A percentile compares a stretch with the other conserved stretches of the same genome.
These are phyloP conservation scores for Drosophila jambulina DNA, from an alignment of 1,140 invertebrate genomes.

Conservation along the genomic window DNA sequence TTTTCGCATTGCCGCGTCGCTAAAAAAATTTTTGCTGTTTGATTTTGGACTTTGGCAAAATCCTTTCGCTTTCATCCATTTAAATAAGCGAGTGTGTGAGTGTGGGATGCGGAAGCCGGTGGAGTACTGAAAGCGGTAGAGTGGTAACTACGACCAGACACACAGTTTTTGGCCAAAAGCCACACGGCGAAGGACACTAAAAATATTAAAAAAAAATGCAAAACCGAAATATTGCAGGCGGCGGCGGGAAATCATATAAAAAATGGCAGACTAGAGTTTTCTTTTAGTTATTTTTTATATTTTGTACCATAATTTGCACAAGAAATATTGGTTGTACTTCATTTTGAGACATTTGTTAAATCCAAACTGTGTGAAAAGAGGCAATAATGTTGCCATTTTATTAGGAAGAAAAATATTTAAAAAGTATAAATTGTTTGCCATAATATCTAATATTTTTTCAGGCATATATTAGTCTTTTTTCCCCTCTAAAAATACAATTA, in stretches of 20 bases:
- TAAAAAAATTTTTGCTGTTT: slow-evolving; percentile 71
- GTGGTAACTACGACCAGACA: slow-evolving; percentile 61
- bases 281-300: background rate
- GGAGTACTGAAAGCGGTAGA: slow-evolving; percentile 23
- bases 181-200: slow-evolving; percentile 40
- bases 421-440: no score
- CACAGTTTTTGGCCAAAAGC: slow-evolving; percentile 50
- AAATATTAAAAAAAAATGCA: slow-evolving; percentile 50
- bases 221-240: slow-evolving; percentile 53
- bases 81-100: slow-evolving; percentile 58
- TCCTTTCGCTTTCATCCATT: slow-evolving; percentile 83
- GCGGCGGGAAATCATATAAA: background rate
- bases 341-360: background rate
- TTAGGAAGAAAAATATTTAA: no score
- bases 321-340: background rate
- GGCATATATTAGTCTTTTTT: background rate
- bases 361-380: background rate
- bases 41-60: slow-evolving; percentile 82
- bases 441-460: background rate
- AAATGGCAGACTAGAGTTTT: background rate
- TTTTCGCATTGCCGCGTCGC: slow-evolving; percentile 62
- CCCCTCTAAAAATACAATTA: slow-evolving; percentile 5
- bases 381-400: no score
- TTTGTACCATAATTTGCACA: background rate
- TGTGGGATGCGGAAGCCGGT: slow-evolving; percentile 22